Conservation (phyloP, 2,113 vertebrate genomes). For the Chrysochloris asiatica region DNA sequence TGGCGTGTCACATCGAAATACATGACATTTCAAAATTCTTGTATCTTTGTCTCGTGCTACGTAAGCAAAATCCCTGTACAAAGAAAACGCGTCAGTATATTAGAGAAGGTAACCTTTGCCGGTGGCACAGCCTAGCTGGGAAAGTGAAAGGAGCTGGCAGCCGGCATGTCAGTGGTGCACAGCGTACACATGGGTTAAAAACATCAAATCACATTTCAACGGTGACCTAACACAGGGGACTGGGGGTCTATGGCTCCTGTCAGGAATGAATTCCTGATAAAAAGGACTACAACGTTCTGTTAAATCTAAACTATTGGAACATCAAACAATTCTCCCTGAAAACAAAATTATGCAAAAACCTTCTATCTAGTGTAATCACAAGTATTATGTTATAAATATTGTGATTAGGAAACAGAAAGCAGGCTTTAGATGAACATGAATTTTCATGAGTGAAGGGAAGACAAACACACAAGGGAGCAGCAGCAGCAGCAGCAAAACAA, state of each 20-base stretch:
- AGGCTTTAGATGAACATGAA: background rate
- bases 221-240: background rate
- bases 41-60: conserved; percentile 98
- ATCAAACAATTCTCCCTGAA: no score
- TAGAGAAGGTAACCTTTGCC: background rate
- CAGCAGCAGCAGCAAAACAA: background rate
- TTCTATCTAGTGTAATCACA: background rate
- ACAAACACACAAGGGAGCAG: background rate
- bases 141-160: background rate
- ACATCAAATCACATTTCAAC: background rate
- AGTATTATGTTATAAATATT: background rate
- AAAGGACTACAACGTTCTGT: conserved; percentile 29
- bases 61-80: conserved; percentile 95
- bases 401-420: background rate
- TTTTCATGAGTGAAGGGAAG: fast-evolving
- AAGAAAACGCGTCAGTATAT: conserved; percentile 41
- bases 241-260: background rate
- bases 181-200: background rate
- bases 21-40: conserved; percentile 99
- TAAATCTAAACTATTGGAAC: background rate
- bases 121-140: background rate
- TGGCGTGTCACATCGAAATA: conserved; percentile 99
- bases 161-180: background rate
- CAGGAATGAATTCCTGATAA: background rate
- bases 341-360: conserved; percentile 25